phyloP scores from a whole-genome alignment of 1,140 invertebrate genomes.

The Drosophila kepulauana region DNA sequence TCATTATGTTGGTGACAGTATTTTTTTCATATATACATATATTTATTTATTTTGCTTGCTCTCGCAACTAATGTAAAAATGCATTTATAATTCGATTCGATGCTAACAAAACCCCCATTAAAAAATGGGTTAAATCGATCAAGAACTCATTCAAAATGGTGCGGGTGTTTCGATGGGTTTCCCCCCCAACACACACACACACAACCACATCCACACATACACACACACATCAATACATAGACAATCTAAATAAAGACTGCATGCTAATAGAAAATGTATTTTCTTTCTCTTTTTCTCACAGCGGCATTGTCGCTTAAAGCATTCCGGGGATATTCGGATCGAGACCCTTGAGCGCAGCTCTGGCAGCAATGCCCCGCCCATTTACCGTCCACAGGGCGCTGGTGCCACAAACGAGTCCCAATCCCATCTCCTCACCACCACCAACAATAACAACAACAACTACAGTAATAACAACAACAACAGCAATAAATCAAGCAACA shows the following conservation, averaged over 20 bases:
- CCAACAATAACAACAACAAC: conserved; percentile 24
- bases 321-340: conserved; percentile 89
- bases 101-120: conserved; percentile 52
- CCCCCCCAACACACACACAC: conserved; percentile 31
- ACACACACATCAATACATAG: conserved; percentile 30
- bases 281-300: conserved; percentile 73
- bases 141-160: conserved; percentile 54
- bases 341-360: conserved; percentile 86
- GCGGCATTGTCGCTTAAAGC: conserved; percentile 91
- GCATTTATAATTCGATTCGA: conserved; percentile 31
- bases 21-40: no score
- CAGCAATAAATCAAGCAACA: conserved; percentile 40
- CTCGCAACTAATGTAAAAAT: conserved; percentile 56
- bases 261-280: conserved; percentile 26
- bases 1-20: conserved; percentile 71
- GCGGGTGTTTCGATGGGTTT: conserved; percentile 71
- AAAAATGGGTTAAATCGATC: conserved; percentile 24
- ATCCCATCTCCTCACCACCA: conserved; percentile 29
- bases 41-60: conserved; percentile 46
- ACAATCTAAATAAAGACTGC: background rate
- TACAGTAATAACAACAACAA: conserved; percentile 34
- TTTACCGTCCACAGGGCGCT: conserved; percentile 78
- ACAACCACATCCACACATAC: conserved; percentile 34
- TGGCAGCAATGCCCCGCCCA: conserved; percentile 63
- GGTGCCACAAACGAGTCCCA: conserved; percentile 74